Base-by-base conservation (phyloP, 2,797 vertebrate species). In the Mionectes olivaceus region DNA sequence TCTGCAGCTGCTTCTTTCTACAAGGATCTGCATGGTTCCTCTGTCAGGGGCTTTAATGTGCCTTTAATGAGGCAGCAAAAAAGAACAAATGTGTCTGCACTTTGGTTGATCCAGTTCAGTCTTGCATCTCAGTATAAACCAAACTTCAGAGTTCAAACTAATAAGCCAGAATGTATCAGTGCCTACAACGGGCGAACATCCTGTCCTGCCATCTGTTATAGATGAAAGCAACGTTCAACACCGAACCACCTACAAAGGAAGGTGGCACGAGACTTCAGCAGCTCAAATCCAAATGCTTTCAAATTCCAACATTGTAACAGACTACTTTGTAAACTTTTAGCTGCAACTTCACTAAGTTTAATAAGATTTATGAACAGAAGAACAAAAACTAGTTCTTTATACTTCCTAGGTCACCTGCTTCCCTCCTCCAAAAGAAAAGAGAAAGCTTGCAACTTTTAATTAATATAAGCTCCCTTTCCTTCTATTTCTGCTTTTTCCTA, bases 1-100 rank as follows among this genome's bases (percentile, higher is more conserved):
- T 73, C 52, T 83, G 68, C 87, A 93, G 78, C 87, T 91, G 70
- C 82, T 89, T 65, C 81, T 87, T 79, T 91, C 84, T 49, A 70
- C 56, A 76, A 74, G 32, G 39, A 86, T 37, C 74, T 75, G 8
- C 14, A 16, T 0, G 12, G 89, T 55, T 89, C 46, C 57, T 47
- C 44, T 47, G 65, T 50, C 76, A 83, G 57, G 75, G n/a, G 57
- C 32, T 89, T 88, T 65, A 55, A 56, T 13, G 16, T 2, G 18
- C 44, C 47, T 69, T 87, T 59, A 93, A 78, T 19, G 67, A 94
- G 74, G 52, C 80, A 81, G 83, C 63, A 88, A 81, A 90, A 90
- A 0, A 85, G 69, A 93, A 92, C 19, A 83, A 75, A 39, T 24
- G 7, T 6, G 6, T 32, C 65, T 68, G 55, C 32, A 43, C 52